Conservation (phyloP, 2,113 vertebrate species). For the Meles meles region DNA sequence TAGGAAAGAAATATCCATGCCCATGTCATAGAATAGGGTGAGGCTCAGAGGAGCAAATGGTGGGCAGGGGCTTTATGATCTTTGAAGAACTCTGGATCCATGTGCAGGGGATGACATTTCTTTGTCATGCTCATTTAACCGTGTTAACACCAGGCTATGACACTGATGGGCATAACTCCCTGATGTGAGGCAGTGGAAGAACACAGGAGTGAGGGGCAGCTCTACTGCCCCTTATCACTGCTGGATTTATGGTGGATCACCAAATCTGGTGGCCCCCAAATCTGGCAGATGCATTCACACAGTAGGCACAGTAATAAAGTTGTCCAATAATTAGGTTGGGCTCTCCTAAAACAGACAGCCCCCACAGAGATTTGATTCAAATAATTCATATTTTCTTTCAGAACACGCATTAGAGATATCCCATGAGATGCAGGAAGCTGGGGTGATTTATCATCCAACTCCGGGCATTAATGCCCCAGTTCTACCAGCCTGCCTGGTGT, state of each 20-base stretch:
- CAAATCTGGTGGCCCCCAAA: neutral
- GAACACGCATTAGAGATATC: too few species aligned
- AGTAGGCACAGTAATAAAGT: neutral
- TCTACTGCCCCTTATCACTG: neutral
- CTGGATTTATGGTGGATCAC: neutral
- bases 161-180: neutral
- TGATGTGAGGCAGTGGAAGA: fast-evolving
- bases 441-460: neutral
- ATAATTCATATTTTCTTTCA: neutral
- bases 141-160: neutral
- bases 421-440: neutral
- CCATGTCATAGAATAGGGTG: neutral
- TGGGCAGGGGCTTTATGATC: neutral
- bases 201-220: fast-evolving
- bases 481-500: too few species aligned
- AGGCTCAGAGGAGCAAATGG: neutral
- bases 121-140: neutral
- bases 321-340: neutral
- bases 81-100: neutral
- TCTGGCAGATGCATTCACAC: neutral
- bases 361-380: neutral
- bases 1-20: neutral
- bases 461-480: too few species aligned
- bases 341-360: neutral
- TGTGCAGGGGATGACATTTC: neutral